Percentiles rank a stretch among this genome's conserved stretches.
Evolutionary conservation across 1,140 invertebrate genomes (phyloP).

Genomic region (Metopolophium dirhodum): DNA sequence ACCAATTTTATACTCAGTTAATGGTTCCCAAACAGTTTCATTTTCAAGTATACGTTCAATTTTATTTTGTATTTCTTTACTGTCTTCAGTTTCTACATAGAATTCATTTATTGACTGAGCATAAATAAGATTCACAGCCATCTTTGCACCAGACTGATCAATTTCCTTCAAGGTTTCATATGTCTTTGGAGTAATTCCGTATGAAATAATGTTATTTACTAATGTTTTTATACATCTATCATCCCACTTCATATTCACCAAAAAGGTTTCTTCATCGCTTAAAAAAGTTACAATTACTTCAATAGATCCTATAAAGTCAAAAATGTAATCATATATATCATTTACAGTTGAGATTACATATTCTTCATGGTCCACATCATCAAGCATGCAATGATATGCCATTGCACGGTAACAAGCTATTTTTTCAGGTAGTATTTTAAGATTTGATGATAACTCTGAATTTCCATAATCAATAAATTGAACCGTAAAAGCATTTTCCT

Average conservation of each 20-base stretch:
- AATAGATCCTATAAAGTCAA: conserved; percentile 3
- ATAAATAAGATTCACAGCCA: conserved; percentile 12
- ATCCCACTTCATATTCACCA: conserved; percentile 27
- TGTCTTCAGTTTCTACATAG: conserved; percentile 16
- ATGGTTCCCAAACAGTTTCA: not conserved
- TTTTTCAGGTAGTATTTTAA: conserved; percentile 31
- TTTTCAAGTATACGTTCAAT: conserved; percentile 2
- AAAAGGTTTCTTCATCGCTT: not conserved
- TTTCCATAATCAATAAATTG: conserved; percentile 49
- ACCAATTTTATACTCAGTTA: conserved; percentile 26
- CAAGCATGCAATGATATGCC: conserved; percentile 17
- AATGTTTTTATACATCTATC: conserved; percentile 30
- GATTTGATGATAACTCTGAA: not conserved
- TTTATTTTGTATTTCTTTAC: conserved; percentile 17
- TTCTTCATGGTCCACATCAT: conserved; percentile 39
- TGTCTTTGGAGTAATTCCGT: conserved; percentile 15
- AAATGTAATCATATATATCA: not conserved
- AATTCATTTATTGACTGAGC: conserved; percentile 27
- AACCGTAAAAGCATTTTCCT: not conserved
- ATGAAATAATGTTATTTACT: conserved; percentile 39
- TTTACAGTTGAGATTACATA: not conserved
- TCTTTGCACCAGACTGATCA: not conserved
- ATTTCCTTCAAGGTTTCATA: conserved; percentile 3
- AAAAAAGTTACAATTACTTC: conserved; percentile 23
- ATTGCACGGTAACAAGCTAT: not conserved